Evolutionary conservation across 2,113 vertebrate species (phyloP).

Genomic region (Mormoops blainvillei): DNA sequence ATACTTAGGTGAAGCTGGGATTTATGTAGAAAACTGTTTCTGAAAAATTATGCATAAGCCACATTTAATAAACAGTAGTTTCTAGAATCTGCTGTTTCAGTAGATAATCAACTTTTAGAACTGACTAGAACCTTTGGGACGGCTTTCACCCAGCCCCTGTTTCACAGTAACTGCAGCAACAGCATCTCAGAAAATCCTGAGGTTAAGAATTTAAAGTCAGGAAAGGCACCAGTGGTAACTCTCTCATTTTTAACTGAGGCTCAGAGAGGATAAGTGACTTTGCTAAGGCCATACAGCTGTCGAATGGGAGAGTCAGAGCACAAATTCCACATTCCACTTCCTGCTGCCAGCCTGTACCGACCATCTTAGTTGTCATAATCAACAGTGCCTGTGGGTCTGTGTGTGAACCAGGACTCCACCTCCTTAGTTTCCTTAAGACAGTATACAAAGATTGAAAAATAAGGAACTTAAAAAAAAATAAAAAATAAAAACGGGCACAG

Average conservation of each 20-base stretch:
- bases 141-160: background rate
- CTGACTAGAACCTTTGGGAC: background rate
- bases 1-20: background rate
- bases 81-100: background rate
- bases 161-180: background rate
- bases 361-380: background rate
- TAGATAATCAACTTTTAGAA: background rate
- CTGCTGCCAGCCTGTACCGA: background rate
- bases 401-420: background rate
- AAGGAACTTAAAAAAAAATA: background rate
- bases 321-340: background rate
- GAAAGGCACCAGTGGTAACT: background rate
- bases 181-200: background rate
- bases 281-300: background rate
- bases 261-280: background rate
- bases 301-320: background rate
- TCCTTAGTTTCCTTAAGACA: background rate
- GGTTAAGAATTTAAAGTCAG: background rate
- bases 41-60: background rate
- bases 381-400: background rate
- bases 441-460: background rate
- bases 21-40: background rate
- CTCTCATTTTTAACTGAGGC: background rate
- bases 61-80: background rate
- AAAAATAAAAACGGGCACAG: background rate